These are phyloP conservation scores for Cyprinus carpio DNA, from an alignment of 2,113 vertebrate species.

Conservation along the genomic window DNA sequence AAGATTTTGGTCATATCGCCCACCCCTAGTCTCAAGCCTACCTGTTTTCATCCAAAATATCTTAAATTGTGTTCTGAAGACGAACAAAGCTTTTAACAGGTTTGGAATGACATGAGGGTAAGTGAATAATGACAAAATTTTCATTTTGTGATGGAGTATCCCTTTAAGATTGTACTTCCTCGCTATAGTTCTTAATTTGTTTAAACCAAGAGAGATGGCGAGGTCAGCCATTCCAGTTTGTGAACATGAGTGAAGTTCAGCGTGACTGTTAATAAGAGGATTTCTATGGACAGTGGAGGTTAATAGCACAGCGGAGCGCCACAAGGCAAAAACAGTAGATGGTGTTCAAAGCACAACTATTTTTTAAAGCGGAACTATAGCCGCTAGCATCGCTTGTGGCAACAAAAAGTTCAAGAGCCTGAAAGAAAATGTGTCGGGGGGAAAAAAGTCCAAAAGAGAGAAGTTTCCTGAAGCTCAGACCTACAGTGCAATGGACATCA, in stretches of 20 bases:
- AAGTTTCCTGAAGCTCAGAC: conserved; percentile 61
- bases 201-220: not conserved
- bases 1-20: too few species aligned
- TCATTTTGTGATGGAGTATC: too few species aligned
- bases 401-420: conserved; percentile 70
- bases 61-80: too few species aligned
- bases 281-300: conserved; percentile 38
- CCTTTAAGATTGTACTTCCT: not conserved
- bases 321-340: conserved; percentile 46
- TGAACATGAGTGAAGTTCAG: not conserved
- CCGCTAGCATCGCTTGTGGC: conserved; percentile 67
- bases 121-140: too few species aligned
- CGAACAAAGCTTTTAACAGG: too few species aligned
- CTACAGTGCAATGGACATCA: conserved; percentile 59
- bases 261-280: conserved; percentile 34
- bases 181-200: not conserved
- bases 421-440: conserved; percentile 50
- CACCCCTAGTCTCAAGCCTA: too few species aligned
- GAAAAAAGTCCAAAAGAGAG: conserved; percentile 35
- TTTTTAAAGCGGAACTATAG: conserved; percentile 63
- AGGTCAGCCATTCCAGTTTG: not conserved
- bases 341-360: conserved; percentile 61
- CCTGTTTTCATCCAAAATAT: too few species aligned
- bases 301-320: conserved; percentile 51
- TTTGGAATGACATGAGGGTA: too few species aligned